Percentiles rank a stretch among this genome's conserved stretches.
Evolutionary conservation across 2,888 invertebrate genomes (phyloP).

Genomic region (Acronicta aceris): DNA sequence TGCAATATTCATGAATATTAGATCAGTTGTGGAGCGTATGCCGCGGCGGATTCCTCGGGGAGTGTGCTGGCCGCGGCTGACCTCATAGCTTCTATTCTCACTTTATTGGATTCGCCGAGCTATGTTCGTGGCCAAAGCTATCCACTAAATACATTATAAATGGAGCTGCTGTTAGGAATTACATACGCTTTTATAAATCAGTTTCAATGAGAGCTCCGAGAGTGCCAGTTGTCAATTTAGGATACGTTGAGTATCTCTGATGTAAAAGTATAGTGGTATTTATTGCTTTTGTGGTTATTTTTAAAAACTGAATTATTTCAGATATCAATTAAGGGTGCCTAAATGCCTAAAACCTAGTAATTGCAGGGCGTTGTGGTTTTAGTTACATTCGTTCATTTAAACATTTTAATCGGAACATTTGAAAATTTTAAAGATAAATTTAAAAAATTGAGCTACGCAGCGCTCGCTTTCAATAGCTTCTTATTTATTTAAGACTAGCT

Average conservation of each 20-base stretch:
- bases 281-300: too few species aligned
- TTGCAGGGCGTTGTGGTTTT: too few species aligned
- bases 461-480: too few species aligned
- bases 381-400: too few species aligned
- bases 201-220: slow-evolving; percentile 19
- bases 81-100: slow-evolving; percentile 57
- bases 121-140: slow-evolving; percentile 58
- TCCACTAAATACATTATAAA: slow-evolving; percentile 62
- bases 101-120: slow-evolving; percentile 71
- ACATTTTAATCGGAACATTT: too few species aligned
- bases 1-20: slow-evolving; percentile 67
- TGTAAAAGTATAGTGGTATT: too few species aligned
- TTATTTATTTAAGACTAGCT: too few species aligned
- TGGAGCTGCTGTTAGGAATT: slow-evolving; percentile 59
- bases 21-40: slow-evolving; percentile 53
- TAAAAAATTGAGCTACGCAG: too few species aligned
- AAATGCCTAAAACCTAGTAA: too few species aligned
- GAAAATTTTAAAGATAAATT: too few species aligned
- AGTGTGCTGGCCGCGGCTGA: slow-evolving; percentile 53
- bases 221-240: slow-evolving; percentile 16
- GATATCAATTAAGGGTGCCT: too few species aligned
- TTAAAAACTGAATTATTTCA: too few species aligned
- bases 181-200: slow-evolving; percentile 43
- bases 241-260: neutral
- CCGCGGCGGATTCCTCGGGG: slow-evolving; percentile 58